Evolutionary conservation across 2,113 vertebrate genomes (phyloP).

Genomic region (Syngnathus typhle): DNA sequence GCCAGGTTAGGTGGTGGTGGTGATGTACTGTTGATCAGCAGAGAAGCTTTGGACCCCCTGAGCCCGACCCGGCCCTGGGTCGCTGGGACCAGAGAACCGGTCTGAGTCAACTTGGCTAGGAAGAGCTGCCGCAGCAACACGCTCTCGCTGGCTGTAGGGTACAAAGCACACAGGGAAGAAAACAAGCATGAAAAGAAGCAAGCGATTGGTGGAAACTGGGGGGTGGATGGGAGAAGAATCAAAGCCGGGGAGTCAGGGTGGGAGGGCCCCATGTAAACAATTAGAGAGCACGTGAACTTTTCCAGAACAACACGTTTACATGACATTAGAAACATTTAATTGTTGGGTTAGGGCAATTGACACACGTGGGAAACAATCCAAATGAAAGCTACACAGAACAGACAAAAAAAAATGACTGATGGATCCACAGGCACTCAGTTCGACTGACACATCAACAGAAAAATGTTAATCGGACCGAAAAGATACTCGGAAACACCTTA

Average conservation of each 20-base stretch:
- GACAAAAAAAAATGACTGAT: not conserved
- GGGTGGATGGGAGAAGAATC: constrained; percentile 35
- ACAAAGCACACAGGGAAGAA: constrained; percentile 43
- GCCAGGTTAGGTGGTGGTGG: constrained; percentile 44
- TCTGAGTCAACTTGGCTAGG: constrained; percentile 88
- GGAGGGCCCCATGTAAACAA: not conserved
- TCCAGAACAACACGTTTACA: not conserved
- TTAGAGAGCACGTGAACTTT: not conserved
- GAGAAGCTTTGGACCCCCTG: constrained; percentile 76
- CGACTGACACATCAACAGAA: no score
- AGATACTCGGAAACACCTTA: not conserved
- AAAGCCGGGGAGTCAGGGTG: constrained; percentile 24
- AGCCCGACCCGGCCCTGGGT: constrained; percentile 72
- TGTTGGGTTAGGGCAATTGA: not conserved
- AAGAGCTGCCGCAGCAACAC: constrained; percentile 88
- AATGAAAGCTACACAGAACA: not conserved
- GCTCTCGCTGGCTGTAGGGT: constrained; percentile 84
- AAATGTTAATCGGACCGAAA: not conserved
- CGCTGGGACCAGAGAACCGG: constrained; percentile 82
- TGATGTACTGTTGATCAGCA: constrained; percentile 72
- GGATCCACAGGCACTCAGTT: no score
- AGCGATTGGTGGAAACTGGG: constrained; percentile 53
- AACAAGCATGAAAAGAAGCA: constrained; percentile 30
- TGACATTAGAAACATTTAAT: constrained; percentile 1
- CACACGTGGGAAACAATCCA: not conserved